phyloP scores from a whole-genome alignment of 2,888 invertebrate genomes.

The Synergus umbraculus region DNA sequence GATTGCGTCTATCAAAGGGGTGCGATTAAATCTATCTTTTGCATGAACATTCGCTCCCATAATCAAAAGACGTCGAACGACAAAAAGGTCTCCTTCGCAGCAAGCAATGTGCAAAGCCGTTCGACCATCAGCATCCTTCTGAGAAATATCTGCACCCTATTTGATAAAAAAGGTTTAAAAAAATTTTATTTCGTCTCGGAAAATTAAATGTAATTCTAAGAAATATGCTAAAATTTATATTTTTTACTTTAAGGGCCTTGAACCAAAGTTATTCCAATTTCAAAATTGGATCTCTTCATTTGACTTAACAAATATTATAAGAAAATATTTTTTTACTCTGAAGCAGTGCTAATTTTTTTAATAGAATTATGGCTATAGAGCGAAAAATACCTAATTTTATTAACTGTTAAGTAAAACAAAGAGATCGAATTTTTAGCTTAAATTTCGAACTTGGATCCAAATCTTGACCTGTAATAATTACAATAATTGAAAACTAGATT shows the following conservation, averaged over 20 bases:
- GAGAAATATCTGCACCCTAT: slow-evolving; percentile 86
- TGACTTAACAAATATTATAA: no score
- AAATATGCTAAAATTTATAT: no score
- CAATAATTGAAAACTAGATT: no score
- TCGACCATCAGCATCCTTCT: slow-evolving; percentile 85
- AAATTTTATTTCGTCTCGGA: background rate
- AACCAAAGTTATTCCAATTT: slow-evolving; percentile 32
- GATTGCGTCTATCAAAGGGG: slow-evolving; percentile 86
- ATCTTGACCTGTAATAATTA: no score
- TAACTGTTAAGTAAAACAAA: no score
- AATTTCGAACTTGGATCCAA: no score
- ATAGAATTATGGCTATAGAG: no score
- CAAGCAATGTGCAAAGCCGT: slow-evolving; percentile 91
- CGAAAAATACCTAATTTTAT: no score
- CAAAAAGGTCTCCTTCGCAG: slow-evolving; percentile 82
- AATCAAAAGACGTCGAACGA: slow-evolving; percentile 86
- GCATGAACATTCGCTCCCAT: slow-evolving; percentile 91
- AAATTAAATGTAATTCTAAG: slow-evolving; percentile 2
- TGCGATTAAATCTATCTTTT: slow-evolving; percentile 85
- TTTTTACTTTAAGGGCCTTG: background rate
- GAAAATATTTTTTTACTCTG: no score
- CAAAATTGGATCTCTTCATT: background rate
- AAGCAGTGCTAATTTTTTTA: no score
- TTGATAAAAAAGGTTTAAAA: background rate
- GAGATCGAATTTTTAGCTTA: no score